A percentile compares a stretch with the other conserved stretches of the same genome.
phyloP scores from a whole-genome alignment of 2,113 vertebrate genomes.

The Pteruthius melanotis region DNA sequence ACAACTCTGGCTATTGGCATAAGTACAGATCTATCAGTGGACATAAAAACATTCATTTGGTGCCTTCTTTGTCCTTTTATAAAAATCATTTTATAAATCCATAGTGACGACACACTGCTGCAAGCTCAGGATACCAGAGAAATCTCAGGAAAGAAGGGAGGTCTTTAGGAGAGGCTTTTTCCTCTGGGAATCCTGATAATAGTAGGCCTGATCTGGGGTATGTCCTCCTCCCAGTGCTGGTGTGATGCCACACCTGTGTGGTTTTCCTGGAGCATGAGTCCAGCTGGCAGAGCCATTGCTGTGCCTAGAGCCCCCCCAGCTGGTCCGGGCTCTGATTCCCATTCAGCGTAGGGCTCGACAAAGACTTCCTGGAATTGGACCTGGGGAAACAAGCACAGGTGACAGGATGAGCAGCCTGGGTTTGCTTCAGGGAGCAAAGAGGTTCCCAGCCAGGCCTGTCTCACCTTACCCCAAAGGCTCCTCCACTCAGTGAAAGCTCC shows the following conservation, averaged over 20 bases:
- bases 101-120: neutral
- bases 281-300: neutral
- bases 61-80: neutral
- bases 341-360: neutral
- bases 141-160: neutral
- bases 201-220: neutral
- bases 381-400: slow-evolving; percentile 5
- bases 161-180: neutral
- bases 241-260: neutral
- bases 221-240: neutral
- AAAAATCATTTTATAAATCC: slow-evolving; percentile 36
- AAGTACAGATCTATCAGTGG: neutral
- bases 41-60: neutral
- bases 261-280: neutral
- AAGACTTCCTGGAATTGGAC: slow-evolving; percentile 23
- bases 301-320: slow-evolving; percentile 16
- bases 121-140: neutral
- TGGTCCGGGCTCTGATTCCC: slow-evolving; percentile 42
- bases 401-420: neutral
- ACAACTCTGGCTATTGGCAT: fast-evolving
- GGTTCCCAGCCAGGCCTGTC: neutral
- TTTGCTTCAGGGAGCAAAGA: neutral
- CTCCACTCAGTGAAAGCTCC: neutral
- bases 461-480: neutral
- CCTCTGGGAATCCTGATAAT: neutral